Conservation (phyloP, 1,140 invertebrate species). For the Oreohelix idahoensis region DNA sequence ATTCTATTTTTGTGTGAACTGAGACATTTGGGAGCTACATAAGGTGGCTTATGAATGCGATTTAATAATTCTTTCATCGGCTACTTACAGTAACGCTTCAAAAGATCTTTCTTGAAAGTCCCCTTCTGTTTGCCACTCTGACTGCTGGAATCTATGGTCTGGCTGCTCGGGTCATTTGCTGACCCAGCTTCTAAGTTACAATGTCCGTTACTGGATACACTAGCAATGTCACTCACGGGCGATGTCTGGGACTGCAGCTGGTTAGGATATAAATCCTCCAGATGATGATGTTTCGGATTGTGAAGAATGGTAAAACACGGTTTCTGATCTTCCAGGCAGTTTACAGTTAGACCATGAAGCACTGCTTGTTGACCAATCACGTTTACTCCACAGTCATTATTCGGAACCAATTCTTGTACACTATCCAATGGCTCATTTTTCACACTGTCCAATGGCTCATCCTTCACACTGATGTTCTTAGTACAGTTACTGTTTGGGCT, state of each 20-base stretch:
- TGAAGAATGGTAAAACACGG: too few relatives aligned
- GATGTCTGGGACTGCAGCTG: background rate
- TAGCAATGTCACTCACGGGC: background rate
- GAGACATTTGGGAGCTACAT: too few relatives aligned
- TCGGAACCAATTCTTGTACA: too few relatives aligned
- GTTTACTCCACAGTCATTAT: too few relatives aligned
- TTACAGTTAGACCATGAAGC: too few relatives aligned
- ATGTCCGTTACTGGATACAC: background rate
- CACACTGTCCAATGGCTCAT: background rate
- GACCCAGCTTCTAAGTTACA: constrained; percentile 6
- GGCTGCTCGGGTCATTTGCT: constrained; percentile 1
- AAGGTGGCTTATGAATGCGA: too few relatives aligned
- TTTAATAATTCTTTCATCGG: too few relatives aligned
- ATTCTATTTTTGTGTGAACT: too few relatives aligned
- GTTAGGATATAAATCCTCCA: background rate
- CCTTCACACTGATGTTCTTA: background rate
- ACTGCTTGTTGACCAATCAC: too few relatives aligned
- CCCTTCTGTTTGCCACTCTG: constrained; percentile 7
- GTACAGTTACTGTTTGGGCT: background rate
- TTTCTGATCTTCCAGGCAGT: too few relatives aligned
- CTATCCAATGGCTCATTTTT: too few relatives aligned
- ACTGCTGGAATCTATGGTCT: background rate
- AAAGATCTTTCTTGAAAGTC: constrained; percentile 55
- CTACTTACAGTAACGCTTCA: constrained; percentile 58
- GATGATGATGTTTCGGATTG: background rate